Evolutionary conservation across 2,797 vertebrate species (phyloP).

Genomic region (Gymnothorax reevesii): DNA sequence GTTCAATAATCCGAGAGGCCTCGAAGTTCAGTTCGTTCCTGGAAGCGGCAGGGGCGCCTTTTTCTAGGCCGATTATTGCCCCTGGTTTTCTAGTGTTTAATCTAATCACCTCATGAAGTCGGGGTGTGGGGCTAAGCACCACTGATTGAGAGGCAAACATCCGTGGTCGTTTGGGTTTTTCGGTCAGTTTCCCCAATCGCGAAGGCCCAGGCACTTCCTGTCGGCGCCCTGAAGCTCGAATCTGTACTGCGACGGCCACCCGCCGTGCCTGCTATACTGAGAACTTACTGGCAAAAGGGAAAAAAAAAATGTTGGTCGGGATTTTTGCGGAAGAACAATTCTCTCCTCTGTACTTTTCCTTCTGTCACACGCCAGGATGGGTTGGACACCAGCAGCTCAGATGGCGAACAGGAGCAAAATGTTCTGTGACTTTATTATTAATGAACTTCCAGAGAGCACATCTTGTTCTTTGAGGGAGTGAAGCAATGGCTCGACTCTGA

Average conservation of each 20-base stretch:
- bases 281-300: background rate
- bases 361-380: background rate
- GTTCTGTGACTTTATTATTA: background rate
- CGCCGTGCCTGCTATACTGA: background rate
- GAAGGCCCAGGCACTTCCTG: conserved; percentile 30
- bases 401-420: background rate
- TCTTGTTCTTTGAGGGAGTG: background rate
- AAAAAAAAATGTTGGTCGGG: background rate
- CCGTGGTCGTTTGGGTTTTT: background rate
- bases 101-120: conserved; percentile 14
- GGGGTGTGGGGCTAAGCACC: background rate
- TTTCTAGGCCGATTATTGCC: background rate
- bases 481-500: background rate
- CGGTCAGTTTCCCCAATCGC: conserved; percentile 1
- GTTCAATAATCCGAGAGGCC: background rate
- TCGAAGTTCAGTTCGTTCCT: background rate
- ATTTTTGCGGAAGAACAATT: background rate
- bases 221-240: background rate
- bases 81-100: conserved; percentile 16
- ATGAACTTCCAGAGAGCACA: background rate
- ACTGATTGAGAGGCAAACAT: background rate
- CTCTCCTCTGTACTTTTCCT: background rate
- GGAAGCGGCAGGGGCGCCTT: background rate
- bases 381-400: background rate
- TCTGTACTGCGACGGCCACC: background rate